These are phyloP conservation scores for Sylvilagus floridanus DNA, from an alignment of 2,797 vertebrate species.

Conservation along the genomic window DNA sequence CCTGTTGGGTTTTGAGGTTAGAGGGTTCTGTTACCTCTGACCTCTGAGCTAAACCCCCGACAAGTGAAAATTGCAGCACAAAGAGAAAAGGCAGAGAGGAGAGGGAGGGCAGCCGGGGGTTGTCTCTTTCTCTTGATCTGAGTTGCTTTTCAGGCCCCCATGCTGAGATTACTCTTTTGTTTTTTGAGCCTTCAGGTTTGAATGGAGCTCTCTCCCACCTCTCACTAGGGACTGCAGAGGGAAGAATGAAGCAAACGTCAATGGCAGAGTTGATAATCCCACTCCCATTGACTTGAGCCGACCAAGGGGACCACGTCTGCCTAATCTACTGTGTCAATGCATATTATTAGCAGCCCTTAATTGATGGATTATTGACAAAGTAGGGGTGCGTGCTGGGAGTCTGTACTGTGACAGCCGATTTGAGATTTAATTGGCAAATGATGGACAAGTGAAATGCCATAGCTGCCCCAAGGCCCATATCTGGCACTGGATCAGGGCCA, in stretches of 20 bases:
- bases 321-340: slow-evolving; percentile 74
- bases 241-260: slow-evolving; percentile 58
- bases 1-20: neutral
- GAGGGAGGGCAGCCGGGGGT: slow-evolving; percentile 45
- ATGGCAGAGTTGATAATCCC: slow-evolving; percentile 72
- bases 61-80: slow-evolving; percentile 49
- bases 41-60: slow-evolving; percentile 28
- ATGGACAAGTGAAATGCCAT: slow-evolving; percentile 61
- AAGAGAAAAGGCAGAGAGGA: slow-evolving; percentile 59
- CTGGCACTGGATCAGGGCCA: slow-evolving; percentile 29
- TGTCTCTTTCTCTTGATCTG: slow-evolving; percentile 62
- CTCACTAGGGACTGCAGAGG: slow-evolving; percentile 67
- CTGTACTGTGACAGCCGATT: slow-evolving; percentile 14
- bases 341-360: slow-evolving; percentile 77
- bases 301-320: slow-evolving; percentile 11
- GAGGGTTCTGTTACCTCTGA: slow-evolving; percentile 34
- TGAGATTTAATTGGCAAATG: slow-evolving; percentile 75
- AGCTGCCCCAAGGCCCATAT: slow-evolving; percentile 72
- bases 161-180: slow-evolving; percentile 66
- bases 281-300: neutral
- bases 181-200: slow-evolving; percentile 66
- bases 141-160: slow-evolving; percentile 53
- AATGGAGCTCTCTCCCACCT: slow-evolving; percentile 60
- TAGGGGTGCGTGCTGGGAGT: slow-evolving; percentile 70
- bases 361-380: slow-evolving; percentile 83